Evolutionary conservation across 2,888 invertebrate genomes (phyloP), one percentile per base, ranked within the genome.

Genomic region (Archaeoteleia sp.): DNA sequence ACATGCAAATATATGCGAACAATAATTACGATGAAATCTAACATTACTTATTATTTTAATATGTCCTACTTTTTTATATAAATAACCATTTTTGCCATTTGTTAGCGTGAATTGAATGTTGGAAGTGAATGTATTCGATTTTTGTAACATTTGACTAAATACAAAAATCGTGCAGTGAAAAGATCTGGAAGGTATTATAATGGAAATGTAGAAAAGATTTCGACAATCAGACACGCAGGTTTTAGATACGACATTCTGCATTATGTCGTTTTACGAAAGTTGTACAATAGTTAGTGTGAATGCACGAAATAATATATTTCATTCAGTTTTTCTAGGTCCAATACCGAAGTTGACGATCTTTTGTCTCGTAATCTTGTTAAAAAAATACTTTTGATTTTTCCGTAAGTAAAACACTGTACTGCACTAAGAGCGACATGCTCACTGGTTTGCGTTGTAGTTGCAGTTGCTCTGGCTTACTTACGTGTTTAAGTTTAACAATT

Each of bases 391-490:
- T 67, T 55, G 49, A 65, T 63, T 57, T 57, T 42, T 42, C 45
- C 34, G 55, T 61, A 60, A 65, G 57, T 66, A 58, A 62, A 60
- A 49, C 57, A 29, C 49, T 60, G 37, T 30, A 43, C 39, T 54
- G 55, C 42, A 55, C 20, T 20, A 42, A 54, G 42, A 55, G 45
- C 54, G 45, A 37, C 48, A 42, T 43, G 45, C 32, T 9, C 10
- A 37, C 51, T 45, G 15, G 29, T 29, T 67, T 39, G 49, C 43
- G 49, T 53, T 55, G 58, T 63, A 34, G 39, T 54, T 58, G 51
- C 46, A 34, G 61, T 62, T 65, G 57, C 63, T 67, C 62, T 67
- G 65, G 60, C 57, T 73, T 74, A 72, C 70, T 70, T 71, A 72
- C 71, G 37, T 68, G 58, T 51, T 70, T 40, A 68, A 60, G 48